Evolutionary conservation across 2,888 invertebrate genomes (phyloP), one percentile per base, ranked within the genome.

Genomic region (Lasioglossum leucozonium): DNA sequence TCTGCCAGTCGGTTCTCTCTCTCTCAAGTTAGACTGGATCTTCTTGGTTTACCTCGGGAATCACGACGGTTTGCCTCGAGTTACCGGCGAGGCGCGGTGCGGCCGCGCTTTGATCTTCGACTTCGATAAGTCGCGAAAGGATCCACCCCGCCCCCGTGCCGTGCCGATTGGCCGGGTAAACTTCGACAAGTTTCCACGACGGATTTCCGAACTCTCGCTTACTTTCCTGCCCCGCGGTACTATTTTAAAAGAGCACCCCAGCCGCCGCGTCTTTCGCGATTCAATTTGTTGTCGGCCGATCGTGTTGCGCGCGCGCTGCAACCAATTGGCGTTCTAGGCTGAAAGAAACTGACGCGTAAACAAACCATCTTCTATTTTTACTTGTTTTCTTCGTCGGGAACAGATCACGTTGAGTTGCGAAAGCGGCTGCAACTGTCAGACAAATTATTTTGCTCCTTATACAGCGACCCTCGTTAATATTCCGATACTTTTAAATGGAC

Each of bases 41-140:
- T 87, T 86, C 89, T 88, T 82, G 91, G 91, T 91, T 92, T 91
- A 91, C 91, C 90, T 86, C 88, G 89, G 34, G 87, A 90, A 90
- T 91, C 88, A 90, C 88, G 86, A 92, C 89, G 92, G 91, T 92
- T 92, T 89, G 90, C 89, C 89, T 84, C 86, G 88, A 91, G 91
- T 91, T 91, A 91, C 86, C 86, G 65, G 85, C 47, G n/a, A n/a
- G n/a, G 34, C 34, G 2, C 34, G 34, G 34, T 3, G 77, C 55
- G n/a, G n/a, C 55, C 22, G 65, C 82, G 88, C 92, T 92, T 92
- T 92, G 92, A 92, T 92, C 92, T 90, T 90, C 85, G 88, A 85
- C 85, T 84, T 71, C 90, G 88, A 90, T 90, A 90, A 90, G 87
- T 90, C 87, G 89, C 88, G 82, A 84, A 84, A 90, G 88, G 90